A percentile compares a stretch with the other conserved stretches of the same genome.
Evolutionary conservation across 2,888 invertebrate genomes (phyloP).

Genomic region (Napeogenes inachia): DNA sequence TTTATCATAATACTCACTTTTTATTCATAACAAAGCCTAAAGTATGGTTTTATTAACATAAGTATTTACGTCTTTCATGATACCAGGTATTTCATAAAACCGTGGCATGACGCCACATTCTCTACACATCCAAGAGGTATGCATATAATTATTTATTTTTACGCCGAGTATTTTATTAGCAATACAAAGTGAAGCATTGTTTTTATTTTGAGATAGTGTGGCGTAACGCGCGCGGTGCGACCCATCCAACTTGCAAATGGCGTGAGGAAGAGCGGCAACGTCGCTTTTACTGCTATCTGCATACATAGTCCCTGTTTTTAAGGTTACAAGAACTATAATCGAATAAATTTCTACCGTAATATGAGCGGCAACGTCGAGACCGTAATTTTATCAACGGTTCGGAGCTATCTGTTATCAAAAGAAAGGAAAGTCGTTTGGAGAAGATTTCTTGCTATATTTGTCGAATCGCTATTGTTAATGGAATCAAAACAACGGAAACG

Average conservation of each 20-base stretch:
- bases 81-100: too few relatives aligned
- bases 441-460: conserved; percentile 16
- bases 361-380: conserved; percentile 58
- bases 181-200: conserved; percentile 56
- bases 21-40: too few relatives aligned
- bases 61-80: too few relatives aligned
- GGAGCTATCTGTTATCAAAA: conserved; percentile 47
- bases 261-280: conserved; percentile 54
- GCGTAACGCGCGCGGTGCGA: conserved; percentile 45
- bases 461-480: conserved; percentile 14
- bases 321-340: background rate
- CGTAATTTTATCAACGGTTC: conserved; percentile 65
- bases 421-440: conserved; percentile 23
- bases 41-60: too few relatives aligned
- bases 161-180: conserved; percentile 41
- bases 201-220: conserved; percentile 69
- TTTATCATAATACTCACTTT: too few relatives aligned
- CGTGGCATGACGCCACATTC: background rate
- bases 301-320: conserved; percentile 6
- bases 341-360: conserved; percentile 10
- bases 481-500: conserved; percentile 19
- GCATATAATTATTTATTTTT: background rate
- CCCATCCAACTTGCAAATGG: conserved; percentile 69
- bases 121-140: background rate
- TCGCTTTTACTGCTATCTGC: conserved; percentile 46